Percentiles rank a stretch among this genome's conserved stretches.
Conservation (phyloP, 2,888 invertebrate species). For the Rhodophaea formosa region DNA sequence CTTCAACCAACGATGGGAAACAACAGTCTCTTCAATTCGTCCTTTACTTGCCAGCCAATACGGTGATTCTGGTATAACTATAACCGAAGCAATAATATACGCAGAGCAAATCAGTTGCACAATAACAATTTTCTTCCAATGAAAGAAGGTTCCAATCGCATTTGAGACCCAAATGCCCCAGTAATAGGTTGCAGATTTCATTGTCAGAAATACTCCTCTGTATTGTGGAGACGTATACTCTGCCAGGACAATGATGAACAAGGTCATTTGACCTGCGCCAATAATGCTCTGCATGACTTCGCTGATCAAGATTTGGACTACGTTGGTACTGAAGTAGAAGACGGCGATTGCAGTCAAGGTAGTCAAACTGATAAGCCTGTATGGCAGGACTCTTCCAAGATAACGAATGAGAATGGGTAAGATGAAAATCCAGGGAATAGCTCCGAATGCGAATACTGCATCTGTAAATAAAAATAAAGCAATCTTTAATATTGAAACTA, state of each 20-base stretch:
- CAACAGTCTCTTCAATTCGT: conserved; percentile 31
- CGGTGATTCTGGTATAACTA: conserved; percentile 34
- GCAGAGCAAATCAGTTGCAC: conserved; percentile 24
- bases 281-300: conserved; percentile 26
- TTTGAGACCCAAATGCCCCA: conserved; percentile 32
- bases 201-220: conserved; percentile 29
- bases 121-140: conserved; percentile 30
- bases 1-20: conserved; percentile 43
- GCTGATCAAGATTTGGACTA: conserved; percentile 27
- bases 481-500: no score
- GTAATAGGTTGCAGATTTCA: conserved; percentile 28
- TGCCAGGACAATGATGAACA: conserved; percentile 26
- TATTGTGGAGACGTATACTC: conserved; percentile 32
- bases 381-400: conserved; percentile 28
- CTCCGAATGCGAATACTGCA: conserved; percentile 25
- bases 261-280: conserved; percentile 19
- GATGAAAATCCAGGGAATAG: conserved; percentile 25
- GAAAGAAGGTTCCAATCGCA: conserved; percentile 28
- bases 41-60: conserved; percentile 33
- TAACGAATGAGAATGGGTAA: conserved; percentile 22
- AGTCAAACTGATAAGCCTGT: conserved; percentile 19
- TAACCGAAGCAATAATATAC: conserved; percentile 22
- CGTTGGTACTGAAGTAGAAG: conserved; percentile 27
- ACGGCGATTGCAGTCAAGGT: conserved; percentile 22
- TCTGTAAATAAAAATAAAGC: conserved; percentile 26